These are phyloP conservation scores for Promerops cafer DNA, from an alignment of 2,113 vertebrate genomes.

Conservation along the genomic window DNA sequence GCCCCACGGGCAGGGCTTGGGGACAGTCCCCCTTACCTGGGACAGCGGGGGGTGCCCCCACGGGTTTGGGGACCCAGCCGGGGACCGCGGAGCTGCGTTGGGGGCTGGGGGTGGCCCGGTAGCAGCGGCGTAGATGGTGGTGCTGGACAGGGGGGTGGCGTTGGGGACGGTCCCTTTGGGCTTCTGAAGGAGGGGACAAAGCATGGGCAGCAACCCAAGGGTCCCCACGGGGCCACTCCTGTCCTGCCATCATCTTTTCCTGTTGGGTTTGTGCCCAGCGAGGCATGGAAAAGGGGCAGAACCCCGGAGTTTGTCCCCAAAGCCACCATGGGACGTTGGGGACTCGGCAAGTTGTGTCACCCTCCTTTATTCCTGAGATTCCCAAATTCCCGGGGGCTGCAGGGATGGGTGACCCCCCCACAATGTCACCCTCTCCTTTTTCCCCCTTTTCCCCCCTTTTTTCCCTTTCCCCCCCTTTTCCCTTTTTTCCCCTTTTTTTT, in stretches of 20 bases:
- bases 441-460: too few relatives aligned
- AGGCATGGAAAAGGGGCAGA: neutral
- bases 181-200: neutral
- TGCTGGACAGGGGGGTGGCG: neutral
- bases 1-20: neutral
- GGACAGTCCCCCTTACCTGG: neutral
- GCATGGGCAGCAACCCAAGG: neutral
- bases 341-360: neutral
- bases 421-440: neutral
- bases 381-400: too few relatives aligned
- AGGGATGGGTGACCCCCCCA: too few relatives aligned
- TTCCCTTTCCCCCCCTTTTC: fast-evolving
- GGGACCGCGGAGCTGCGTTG: neutral
- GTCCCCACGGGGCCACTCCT: neutral
- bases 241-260: neutral
- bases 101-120: neutral
- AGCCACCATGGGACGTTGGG: neutral
- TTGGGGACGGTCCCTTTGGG: neutral
- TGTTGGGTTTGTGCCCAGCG: neutral
- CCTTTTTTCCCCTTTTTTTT: too few relatives aligned
- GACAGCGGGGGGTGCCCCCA: neutral
- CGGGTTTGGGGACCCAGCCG: neutral
- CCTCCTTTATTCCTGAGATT: neutral
- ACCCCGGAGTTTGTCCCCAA: neutral
- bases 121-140: neutral